phyloP scores from a whole-genome alignment of 2,113 vertebrate genomes.

The Onychostoma macrolepis region DNA sequence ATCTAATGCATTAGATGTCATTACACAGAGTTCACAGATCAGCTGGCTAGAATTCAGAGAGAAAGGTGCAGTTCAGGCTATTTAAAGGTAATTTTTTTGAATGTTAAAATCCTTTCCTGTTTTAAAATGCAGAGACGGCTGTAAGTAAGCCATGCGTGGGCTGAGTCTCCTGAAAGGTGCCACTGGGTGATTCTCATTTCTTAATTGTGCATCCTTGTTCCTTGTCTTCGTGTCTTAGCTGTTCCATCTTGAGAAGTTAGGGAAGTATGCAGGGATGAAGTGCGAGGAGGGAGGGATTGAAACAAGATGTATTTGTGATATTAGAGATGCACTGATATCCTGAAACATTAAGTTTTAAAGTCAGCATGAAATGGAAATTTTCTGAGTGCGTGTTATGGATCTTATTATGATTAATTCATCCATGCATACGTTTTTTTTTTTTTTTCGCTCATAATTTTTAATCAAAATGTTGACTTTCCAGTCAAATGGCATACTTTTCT shows the following conservation, averaged over 20 bases:
- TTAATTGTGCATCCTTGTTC: slow-evolving; percentile 4
- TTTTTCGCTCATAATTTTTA: neutral
- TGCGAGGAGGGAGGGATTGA: neutral
- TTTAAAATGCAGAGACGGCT: slow-evolving; percentile 5
- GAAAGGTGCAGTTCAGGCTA: slow-evolving; percentile 24
- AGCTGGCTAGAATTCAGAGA: slow-evolving; percentile 22
- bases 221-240: neutral
- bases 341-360: neutral
- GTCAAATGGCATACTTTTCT: neutral
- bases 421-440: neutral
- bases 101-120: neutral
- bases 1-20: slow-evolving; percentile 28
- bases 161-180: slow-evolving; percentile 10
- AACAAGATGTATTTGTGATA: neutral
- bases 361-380: neutral
- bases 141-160: slow-evolving; percentile 8
- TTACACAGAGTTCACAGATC: slow-evolving; percentile 35
- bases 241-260: neutral
- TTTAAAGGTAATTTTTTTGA: neutral
- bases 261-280: neutral
- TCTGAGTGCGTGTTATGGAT: neutral
- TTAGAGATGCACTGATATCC: neutral
- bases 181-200: slow-evolving; percentile 19
- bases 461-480: neutral
- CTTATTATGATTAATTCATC: neutral